These are phyloP conservation scores for Benitochromis conjunctus DNA, from an alignment of 2,113 vertebrate genomes.

Conservation along the genomic window DNA sequence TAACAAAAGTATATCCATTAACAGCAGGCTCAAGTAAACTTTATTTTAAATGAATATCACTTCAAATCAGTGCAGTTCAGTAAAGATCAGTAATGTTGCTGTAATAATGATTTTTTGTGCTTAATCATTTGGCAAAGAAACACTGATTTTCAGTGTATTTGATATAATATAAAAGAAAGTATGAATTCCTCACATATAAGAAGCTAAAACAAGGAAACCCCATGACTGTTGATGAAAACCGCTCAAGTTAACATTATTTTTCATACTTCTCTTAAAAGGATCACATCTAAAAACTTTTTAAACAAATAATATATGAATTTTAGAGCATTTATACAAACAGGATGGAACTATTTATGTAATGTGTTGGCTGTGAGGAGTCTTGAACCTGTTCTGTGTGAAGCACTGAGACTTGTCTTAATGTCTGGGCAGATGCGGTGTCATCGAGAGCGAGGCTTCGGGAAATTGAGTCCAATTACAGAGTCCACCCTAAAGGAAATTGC, in stretches of 20 bases:
- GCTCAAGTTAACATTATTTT: background rate
- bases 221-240: background rate
- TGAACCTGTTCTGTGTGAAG: background rate
- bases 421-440: background rate
- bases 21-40: background rate
- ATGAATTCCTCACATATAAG: background rate
- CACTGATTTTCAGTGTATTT: background rate
- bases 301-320: background rate
- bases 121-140: background rate
- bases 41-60: background rate
- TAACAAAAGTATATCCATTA: background rate
- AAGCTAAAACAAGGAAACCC: background rate
- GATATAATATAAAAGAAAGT: background rate
- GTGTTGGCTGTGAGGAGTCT: background rate
- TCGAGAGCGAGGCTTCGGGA: background rate
- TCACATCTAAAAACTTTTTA: background rate
- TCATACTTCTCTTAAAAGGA: background rate
- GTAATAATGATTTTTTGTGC: background rate
- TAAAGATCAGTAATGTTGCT: background rate
- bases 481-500: conserved; percentile 11
- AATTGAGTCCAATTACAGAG: conserved; percentile 25
- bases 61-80: background rate
- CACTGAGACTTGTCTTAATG: background rate
- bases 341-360: background rate
- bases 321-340: background rate